Evolutionary conservation across 2,888 invertebrate genomes (phyloP).

Genomic region (Nebria salina): DNA sequence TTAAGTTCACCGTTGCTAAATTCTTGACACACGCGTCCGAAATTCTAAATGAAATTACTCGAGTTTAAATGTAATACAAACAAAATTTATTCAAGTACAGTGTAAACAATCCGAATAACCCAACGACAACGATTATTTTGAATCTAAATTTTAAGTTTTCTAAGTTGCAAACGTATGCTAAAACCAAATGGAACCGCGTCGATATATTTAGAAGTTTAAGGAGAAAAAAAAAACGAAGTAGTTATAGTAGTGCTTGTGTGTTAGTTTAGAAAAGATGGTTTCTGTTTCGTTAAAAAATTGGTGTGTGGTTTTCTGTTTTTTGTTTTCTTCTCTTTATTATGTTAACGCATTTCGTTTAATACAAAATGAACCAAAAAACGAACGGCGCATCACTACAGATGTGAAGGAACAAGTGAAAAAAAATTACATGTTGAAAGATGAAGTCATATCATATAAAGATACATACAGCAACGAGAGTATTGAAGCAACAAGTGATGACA

Average conservation of each 20-base stretch:
- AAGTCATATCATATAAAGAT: constrained; percentile 24
- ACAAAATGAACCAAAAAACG: constrained; percentile 27
- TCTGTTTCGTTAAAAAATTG: constrained; percentile 31
- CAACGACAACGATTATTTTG: not conserved
- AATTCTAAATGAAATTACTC: not conserved
- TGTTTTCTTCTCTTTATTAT: constrained; percentile 22
- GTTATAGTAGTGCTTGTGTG: constrained; percentile 31
- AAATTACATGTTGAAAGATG: constrained; percentile 19
- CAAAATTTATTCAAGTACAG: constrained; percentile 9
- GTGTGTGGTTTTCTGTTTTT: constrained; percentile 30
- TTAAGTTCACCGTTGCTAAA: constrained; percentile 42
- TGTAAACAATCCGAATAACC: not conserved
- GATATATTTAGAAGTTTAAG: constrained; percentile 38
- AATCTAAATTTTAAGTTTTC: not conserved
- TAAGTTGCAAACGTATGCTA: not conserved
- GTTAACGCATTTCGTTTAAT: constrained; percentile 38
- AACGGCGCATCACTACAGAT: constrained; percentile 14
- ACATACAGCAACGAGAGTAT: constrained; percentile 11
- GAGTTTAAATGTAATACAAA: constrained; percentile 33
- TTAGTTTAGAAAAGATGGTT: constrained; percentile 42
- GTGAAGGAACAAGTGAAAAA: constrained; percentile 31
- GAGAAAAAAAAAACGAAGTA: constrained; percentile 23
- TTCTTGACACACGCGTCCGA: not conserved
- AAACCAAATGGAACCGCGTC: constrained; percentile 37
- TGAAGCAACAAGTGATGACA: not conserved